Evolutionary conservation across 2,888 invertebrate species (phyloP).

Genomic region (Idaea straminata): DNA sequence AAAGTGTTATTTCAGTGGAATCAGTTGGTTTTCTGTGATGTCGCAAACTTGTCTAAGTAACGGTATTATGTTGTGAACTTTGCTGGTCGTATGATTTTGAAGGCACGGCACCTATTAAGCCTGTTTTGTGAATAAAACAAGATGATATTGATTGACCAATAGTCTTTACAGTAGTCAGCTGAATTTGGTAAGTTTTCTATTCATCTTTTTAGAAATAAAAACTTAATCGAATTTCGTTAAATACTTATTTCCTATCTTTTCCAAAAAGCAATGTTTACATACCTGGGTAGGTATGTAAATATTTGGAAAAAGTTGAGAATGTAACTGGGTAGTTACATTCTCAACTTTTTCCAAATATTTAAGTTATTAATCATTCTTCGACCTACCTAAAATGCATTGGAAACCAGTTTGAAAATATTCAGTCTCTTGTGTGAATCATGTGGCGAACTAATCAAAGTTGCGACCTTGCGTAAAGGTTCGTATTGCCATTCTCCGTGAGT

Average conservation of each 20-base stretch:
- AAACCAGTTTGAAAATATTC: slow-evolving; percentile 20
- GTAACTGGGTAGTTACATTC: neutral
- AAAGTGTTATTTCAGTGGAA: slow-evolving; percentile 3
- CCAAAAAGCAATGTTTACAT: neutral
- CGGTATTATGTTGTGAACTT: slow-evolving; percentile 53
- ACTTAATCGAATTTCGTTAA: too few species aligned
- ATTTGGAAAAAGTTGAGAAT: too few species aligned
- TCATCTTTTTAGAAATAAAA: neutral
- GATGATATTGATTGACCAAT: slow-evolving; percentile 38
- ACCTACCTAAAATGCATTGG: slow-evolving; percentile 9
- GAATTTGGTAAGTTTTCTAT: neutral
- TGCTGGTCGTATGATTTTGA: slow-evolving; percentile 53
- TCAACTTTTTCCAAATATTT: neutral
- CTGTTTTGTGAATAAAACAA: slow-evolving; percentile 53
- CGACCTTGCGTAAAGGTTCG: slow-evolving; percentile 68
- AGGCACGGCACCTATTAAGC: slow-evolving; percentile 57
- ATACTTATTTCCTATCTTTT: too few species aligned
- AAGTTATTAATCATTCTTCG: neutral
- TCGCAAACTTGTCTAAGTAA: slow-evolving; percentile 31
- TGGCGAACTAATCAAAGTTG: slow-evolving; percentile 29
- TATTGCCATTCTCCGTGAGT: slow-evolving; percentile 57
- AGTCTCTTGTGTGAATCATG: slow-evolving; percentile 26
- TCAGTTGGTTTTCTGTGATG: slow-evolving; percentile 19
- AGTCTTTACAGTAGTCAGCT: neutral
- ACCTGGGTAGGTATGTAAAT: too few species aligned